Conservation (phyloP, 2,888 invertebrate genomes). For the Camponotus fellah region DNA sequence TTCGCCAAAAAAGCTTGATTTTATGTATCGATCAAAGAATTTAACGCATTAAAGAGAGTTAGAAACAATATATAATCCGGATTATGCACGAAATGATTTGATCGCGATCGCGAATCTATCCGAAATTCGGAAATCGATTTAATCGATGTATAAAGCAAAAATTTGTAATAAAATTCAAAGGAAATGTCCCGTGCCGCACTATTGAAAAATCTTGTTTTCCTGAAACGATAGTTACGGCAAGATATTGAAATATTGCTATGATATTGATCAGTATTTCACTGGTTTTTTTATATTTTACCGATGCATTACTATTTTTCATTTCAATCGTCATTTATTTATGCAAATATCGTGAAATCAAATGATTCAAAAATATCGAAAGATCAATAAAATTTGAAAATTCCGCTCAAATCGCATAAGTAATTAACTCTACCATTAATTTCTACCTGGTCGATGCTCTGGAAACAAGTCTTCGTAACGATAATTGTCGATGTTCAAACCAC, state of each 20-base stretch:
- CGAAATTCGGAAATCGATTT: neutral
- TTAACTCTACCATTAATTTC: neutral
- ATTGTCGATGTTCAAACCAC: neutral
- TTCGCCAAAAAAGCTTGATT: neutral
- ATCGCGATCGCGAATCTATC: neutral
- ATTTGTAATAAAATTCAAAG: neutral
- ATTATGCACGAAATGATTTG: neutral
- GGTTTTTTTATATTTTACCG: neutral
- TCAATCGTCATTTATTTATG: neutral
- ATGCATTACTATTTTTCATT: neutral
- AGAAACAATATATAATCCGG: neutral
- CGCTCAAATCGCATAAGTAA: neutral
- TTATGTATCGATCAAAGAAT: neutral
- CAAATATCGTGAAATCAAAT: neutral
- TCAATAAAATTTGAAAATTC: neutral
- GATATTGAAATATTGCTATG: neutral
- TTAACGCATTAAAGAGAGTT: neutral
- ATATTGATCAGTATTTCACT: neutral
- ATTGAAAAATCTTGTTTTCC: conserved; percentile 19
- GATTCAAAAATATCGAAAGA: neutral
- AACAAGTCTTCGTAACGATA: neutral
- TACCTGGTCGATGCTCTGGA: neutral
- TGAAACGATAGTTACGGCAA: neutral
- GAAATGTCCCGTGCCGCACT: neutral
- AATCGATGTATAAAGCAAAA: neutral